Evolutionary conservation across 2,113 vertebrate genomes (phyloP).

Genomic region (Todiramphus saurophagus): DNA sequence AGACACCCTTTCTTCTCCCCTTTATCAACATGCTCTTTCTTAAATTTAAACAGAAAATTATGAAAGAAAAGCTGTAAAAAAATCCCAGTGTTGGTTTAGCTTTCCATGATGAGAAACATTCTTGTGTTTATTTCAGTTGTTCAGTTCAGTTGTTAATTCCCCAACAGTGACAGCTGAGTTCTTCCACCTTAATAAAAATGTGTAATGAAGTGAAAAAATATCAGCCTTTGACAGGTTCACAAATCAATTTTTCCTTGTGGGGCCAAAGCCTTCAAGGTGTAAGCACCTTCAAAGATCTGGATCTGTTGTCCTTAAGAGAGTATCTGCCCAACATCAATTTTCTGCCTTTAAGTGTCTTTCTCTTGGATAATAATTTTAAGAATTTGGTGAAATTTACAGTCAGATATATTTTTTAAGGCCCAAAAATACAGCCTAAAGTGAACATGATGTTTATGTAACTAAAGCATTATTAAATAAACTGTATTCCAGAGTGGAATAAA

Average conservation of each 20-base stretch:
- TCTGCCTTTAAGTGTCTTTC: conserved; percentile 53
- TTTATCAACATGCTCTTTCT: conserved; percentile 33
- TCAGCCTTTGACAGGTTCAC: conserved; percentile 18
- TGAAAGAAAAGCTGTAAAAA: background rate
- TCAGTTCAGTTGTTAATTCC: conserved; percentile 23
- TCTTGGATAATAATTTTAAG: conserved; percentile 41
- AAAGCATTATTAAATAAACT: conserved; percentile 49
- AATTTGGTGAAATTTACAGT: conserved; percentile 29
- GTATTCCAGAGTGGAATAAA: conserved; percentile 42
- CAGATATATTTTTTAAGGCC: conserved; percentile 59
- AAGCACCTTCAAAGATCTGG: conserved; percentile 43
- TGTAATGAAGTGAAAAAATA: conserved; percentile 39
- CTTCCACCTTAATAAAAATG: conserved; percentile 11
- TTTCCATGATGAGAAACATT: conserved; percentile 12
- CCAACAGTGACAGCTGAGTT: conserved; percentile 14
- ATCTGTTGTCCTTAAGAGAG: conserved; percentile 44
- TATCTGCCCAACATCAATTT: conserved; percentile 6
- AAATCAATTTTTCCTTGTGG: conserved; percentile 34
- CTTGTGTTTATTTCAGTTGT: conserved; percentile 23
- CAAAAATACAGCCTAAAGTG: conserved; percentile 47
- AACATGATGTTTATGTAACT: conserved; percentile 38
- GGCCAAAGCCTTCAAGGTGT: background rate
- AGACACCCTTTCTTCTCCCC: conserved; percentile 42
- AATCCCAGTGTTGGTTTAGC: background rate
- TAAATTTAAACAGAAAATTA: conserved; percentile 9